Base-by-base conservation (phyloP, 1,140 invertebrate genomes). In the Drosophila nebulosa region DNA sequence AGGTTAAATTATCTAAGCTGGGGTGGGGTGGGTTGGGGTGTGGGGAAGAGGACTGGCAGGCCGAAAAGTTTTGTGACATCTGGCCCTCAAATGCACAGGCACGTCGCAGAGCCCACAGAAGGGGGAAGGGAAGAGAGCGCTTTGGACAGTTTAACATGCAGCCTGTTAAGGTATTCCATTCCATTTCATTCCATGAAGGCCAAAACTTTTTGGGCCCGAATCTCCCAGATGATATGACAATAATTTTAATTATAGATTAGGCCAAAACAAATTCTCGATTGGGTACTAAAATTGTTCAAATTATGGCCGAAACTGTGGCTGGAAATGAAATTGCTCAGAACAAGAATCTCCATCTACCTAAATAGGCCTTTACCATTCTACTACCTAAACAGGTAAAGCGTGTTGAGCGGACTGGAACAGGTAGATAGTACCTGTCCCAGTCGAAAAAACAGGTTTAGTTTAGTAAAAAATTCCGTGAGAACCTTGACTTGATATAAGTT, bases 231-330 rank as follows among this genome's bases (percentile, higher is more conserved):
- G 78, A 86, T 77, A 80, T 53, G 63, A 63, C 78, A 85, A 85
- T 77, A 75, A 85, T 80, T 80, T 85, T 74, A 85, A 86, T 85
- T 86, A 84, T 84, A 75, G 71, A 85, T 85, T 85, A 80, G 73
- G 52, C 16, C 39, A 18, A 55, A 56, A 67, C 70, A 74, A 59
- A 77, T 52, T 79, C 79, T 79, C 79, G 21, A 36, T 55, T 70
- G 70, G 70, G 66, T 56, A 68, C 60, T 85, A 86, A 85, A 86
- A 78, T 55, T 74, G 57, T 55, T 60, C 36, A 69, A 53, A 62
- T 66, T 71, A 66, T 61, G 70, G 35, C 21, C 10, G 5, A 18
- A 22, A 14, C 26, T 9, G 3, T 27, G 21, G 14, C 5, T 18
- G 52, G 9, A 46, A 46, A 46, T 46, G 18, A 46, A 46, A 46